Percentiles rank a stretch among this genome's conserved stretches.
Conservation (phyloP, 53 echinoderm and acorn worm species). For the Hippasteria phrygiana region DNA sequence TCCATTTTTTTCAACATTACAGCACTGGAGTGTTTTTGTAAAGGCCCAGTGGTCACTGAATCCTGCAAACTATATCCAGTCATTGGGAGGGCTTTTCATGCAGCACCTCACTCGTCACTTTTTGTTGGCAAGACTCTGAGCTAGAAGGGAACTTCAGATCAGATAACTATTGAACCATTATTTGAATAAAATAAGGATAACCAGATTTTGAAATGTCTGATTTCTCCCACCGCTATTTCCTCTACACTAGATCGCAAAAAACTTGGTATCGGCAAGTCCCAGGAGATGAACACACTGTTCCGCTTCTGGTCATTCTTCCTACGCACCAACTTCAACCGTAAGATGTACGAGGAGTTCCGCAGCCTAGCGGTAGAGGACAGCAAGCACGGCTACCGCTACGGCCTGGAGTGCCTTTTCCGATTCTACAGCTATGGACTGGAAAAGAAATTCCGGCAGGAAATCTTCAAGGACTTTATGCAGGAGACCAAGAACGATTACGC, state of each 20-base stretch:
- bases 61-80: no score
- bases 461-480: conserved; percentile 93
- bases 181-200: neutral
- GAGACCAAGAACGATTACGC: conserved; percentile 91
- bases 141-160: no score
- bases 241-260: conserved; percentile 97
- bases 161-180: no score
- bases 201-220: neutral
- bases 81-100: no score
- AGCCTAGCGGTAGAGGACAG: conserved; percentile 92
- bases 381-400: conserved; percentile 92
- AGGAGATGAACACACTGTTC: conserved; percentile 99
- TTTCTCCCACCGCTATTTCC: no score
- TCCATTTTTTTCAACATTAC: no score
- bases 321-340: conserved; percentile 98
- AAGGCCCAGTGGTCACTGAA: no score
- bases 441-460: conserved; percentile 90
- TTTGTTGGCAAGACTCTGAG: no score
- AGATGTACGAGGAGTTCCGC: conserved; percentile 99
- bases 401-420: conserved; percentile 97
- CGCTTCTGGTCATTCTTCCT: conserved; percentile 99
- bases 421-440: conserved; percentile 99
- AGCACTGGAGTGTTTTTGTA: no score
- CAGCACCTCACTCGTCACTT: no score
- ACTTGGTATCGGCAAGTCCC: conserved; percentile 98